These are phyloP conservation scores for Strigamia crassipes DNA, from an alignment of 2,888 invertebrate species.

Conservation along the genomic window DNA sequence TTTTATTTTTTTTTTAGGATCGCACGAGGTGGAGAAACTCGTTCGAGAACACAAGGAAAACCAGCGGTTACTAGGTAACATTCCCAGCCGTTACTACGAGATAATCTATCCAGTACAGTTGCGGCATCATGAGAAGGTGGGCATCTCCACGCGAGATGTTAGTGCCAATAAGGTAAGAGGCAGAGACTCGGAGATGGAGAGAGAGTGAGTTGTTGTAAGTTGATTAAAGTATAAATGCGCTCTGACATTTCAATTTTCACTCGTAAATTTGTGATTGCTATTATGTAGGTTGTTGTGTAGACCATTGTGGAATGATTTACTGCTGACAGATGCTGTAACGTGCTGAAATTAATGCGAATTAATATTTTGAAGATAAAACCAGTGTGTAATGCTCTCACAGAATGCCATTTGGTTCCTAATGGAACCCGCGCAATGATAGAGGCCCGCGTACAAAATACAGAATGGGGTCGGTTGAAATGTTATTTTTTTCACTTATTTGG, in stretches of 20 bases:
- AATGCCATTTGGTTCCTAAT: no score
- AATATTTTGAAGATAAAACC: no score
- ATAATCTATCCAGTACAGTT: slow-evolving; percentile 93
- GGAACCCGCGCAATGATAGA: no score
- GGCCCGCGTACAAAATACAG: no score
- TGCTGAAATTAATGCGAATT: no score
- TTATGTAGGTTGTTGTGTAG: background rate
- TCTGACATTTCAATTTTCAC: slow-evolving; percentile 7
- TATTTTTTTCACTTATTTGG: no score
- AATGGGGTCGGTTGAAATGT: no score
- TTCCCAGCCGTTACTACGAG: slow-evolving; percentile 89
- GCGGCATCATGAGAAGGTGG: slow-evolving; percentile 91
- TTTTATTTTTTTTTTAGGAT: slow-evolving; percentile 53
- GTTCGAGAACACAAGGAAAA: slow-evolving; percentile 89
- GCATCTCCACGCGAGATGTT: slow-evolving; percentile 85
- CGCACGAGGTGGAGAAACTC: slow-evolving; percentile 84
- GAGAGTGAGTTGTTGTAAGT: background rate
- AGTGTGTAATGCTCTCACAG: no score
- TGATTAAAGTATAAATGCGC: background rate
- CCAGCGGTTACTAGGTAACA: slow-evolving; percentile 87
- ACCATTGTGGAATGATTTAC: no score
- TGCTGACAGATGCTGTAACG: no score
- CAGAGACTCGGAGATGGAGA: no score
- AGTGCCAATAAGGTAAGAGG: slow-evolving; percentile 54
- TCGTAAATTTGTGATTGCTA: background rate